These are phyloP conservation scores for Uloborus diversus DNA, from an alignment of 1,140 invertebrate genomes.

Conservation along the genomic window DNA sequence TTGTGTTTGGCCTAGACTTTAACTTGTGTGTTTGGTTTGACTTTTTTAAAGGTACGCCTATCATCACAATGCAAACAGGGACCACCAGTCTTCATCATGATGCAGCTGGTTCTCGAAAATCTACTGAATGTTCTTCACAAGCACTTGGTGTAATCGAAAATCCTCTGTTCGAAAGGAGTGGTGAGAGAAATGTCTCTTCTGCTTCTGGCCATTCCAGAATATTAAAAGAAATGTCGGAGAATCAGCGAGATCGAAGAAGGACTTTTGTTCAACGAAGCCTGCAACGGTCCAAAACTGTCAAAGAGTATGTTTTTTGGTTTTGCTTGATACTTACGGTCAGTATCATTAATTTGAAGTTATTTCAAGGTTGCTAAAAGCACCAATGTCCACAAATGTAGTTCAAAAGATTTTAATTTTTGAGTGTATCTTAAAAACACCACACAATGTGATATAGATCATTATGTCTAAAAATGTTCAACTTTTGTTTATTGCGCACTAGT, in stretches of 20 bases:
- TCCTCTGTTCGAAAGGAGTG: constrained; percentile 48
- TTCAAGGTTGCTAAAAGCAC: too few species aligned
- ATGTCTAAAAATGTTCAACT: too few species aligned
- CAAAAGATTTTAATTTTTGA: too few species aligned
- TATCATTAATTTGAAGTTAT: too few species aligned
- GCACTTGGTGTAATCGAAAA: constrained; percentile 55
- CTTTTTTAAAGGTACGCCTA: constrained; percentile 34
- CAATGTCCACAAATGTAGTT: too few species aligned
- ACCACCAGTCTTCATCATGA: constrained; percentile 53
- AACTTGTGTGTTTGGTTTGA: background rate
- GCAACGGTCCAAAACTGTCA: constrained; percentile 45
- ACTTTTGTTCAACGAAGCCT: constrained; percentile 31
- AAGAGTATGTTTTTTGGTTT: constrained; percentile 26
- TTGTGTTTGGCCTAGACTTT: background rate
- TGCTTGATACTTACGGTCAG: too few species aligned
- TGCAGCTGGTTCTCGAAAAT: constrained; percentile 35
- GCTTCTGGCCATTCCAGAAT: constrained; percentile 20
- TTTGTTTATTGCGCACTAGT: too few species aligned
- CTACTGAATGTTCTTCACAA: constrained; percentile 26
- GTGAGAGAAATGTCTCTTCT: constrained; percentile 34
- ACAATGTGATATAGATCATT: too few species aligned
- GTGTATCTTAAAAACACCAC: too few species aligned
- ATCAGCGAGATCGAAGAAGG: constrained; percentile 38
- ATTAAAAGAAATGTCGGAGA: constrained; percentile 44
- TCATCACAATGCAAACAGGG: constrained; percentile 53